Conservation (phyloP, 2,797 vertebrate species). For the Lateolabrax maculatus region DNA sequence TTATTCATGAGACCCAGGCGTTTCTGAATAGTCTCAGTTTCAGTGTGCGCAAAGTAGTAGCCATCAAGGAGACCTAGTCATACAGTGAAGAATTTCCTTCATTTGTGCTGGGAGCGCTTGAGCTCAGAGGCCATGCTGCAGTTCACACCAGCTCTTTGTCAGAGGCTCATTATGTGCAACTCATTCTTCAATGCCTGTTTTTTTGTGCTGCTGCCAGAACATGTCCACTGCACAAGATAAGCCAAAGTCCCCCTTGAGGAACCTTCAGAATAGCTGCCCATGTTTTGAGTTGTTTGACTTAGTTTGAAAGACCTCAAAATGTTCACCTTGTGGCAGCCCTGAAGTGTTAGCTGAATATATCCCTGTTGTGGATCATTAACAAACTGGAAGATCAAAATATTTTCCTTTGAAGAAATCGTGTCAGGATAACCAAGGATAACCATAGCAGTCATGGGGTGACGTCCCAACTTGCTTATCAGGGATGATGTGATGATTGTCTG, state of each 20-base stretch:
- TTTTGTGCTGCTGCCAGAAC: conserved; percentile 64
- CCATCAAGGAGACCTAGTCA: conserved; percentile 69
- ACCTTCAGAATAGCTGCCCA: conserved; percentile 27
- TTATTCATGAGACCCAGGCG: too few species aligned
- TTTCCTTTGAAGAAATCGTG: background rate
- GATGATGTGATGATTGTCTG: conserved; percentile 57
- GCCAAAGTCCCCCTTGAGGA: conserved; percentile 39
- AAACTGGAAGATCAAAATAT: conserved; percentile 8
- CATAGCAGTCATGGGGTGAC: conserved; percentile 1
- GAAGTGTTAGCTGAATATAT: background rate
- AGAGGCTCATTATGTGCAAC: conserved; percentile 54
- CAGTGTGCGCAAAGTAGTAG: conserved; percentile 37
- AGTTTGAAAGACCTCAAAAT: conserved; percentile 33
- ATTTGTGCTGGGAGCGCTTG: conserved; percentile 74
- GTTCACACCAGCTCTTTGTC: conserved; percentile 78
- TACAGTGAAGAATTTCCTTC: conserved; percentile 81
- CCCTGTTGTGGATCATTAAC: background rate
- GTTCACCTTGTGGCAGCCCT: background rate
- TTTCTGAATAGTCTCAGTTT: conserved; percentile 63
- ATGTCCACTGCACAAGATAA: conserved; percentile 51
- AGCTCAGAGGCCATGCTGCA: conserved; percentile 51
- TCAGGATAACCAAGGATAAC: background rate
- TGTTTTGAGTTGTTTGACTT: conserved; percentile 46
- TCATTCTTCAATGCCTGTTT: conserved; percentile 55
- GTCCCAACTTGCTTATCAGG: conserved; percentile 35